Base-by-base conservation (phyloP, 92 coral and sea anemone species). In the Epizoanthus scotinus region DNA sequence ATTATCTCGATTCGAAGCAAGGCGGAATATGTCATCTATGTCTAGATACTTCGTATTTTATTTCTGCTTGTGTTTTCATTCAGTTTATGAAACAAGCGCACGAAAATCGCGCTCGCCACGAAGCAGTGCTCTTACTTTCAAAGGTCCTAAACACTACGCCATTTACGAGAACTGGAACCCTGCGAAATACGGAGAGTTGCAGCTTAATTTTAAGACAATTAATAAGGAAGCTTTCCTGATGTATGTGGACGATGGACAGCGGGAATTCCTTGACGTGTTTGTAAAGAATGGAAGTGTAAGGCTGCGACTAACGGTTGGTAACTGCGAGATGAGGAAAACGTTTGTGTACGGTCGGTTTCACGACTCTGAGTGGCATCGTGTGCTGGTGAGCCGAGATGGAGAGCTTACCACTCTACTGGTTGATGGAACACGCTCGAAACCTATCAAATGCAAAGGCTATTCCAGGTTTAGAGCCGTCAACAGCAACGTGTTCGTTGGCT, bases 231-330 rank as follows among this genome's bases (percentile, higher is more conserved):
- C 81, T 1, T 75, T 75, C 26, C 20, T 75, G 81, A 20, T 75
- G 67, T 75, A 75, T 21, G 62, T 75, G 67, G 81, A 75, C 49
- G 81, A 75, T 59, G 81, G 81, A 21, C 81, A 75, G 56, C 81
- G 81, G 34, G 81, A 75, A 75, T 75, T 75, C 56, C 59, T 75
- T 75, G 81, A 75, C 26, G 40, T 75, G 53, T 75, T 75, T 75
- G 24, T 75, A 20, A 68, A 59, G 81, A 75, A 75, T 75, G 81
- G 81, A 38, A 75, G 81, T 34, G 67, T 60, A 60, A 75, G 81
- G 5, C n/a, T 75, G 67, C 81, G 81, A 10, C 68, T 75, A 5
- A 75, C 67, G 36, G 81, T 40, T 5, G 81, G 81, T 14, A 40
- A 13, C 14, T 75, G 81, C 59, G 67, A 20, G 24, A 58, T 38